phyloP scores from a whole-genome alignment of 1,140 invertebrate genomes.

The Penaeus vannamei region DNA sequence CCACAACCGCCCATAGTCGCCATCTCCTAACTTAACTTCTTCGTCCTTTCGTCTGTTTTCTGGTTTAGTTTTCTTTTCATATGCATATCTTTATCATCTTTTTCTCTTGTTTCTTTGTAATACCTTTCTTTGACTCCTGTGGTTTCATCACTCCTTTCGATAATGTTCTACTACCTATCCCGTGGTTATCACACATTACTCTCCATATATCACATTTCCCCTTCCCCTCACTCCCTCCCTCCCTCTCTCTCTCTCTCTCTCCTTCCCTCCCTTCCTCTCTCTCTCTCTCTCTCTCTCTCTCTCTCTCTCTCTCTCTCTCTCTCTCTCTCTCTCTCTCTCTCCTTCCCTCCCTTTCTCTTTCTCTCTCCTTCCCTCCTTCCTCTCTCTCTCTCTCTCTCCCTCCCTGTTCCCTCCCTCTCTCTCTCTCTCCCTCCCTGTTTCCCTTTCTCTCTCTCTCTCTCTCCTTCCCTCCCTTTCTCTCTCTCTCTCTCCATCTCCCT shows the following conservation, averaged over 20 bases:
- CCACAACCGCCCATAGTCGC: too few species aligned
- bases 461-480: too few species aligned
- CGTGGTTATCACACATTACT: too few species aligned
- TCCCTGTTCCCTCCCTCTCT: not conserved
- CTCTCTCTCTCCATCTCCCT: not conserved
- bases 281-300: not conserved
- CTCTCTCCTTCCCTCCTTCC: not conserved
- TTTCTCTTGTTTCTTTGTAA: too few species aligned
- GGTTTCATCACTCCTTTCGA: too few species aligned
- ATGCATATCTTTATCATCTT: too few species aligned
- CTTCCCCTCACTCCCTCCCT: not conserved
- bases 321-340: conserved; percentile 11
- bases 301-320: not conserved
- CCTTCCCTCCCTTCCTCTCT: not conserved
- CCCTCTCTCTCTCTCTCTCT: not conserved
- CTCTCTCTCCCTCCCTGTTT: not conserved
- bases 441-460: too few species aligned
- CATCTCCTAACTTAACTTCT: too few species aligned
- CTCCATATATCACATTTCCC: not conserved
- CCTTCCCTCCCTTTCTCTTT: not conserved
- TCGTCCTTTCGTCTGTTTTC: too few species aligned
- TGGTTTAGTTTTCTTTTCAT: too few species aligned
- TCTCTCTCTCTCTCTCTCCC: not conserved
- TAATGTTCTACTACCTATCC: too few species aligned
- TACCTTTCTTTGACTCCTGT: too few species aligned